Evolutionary conservation across 64 coral and sea anemone species (phyloP), one percentile per base, ranked within the genome.

Genomic region (Orbicella faveolata): DNA sequence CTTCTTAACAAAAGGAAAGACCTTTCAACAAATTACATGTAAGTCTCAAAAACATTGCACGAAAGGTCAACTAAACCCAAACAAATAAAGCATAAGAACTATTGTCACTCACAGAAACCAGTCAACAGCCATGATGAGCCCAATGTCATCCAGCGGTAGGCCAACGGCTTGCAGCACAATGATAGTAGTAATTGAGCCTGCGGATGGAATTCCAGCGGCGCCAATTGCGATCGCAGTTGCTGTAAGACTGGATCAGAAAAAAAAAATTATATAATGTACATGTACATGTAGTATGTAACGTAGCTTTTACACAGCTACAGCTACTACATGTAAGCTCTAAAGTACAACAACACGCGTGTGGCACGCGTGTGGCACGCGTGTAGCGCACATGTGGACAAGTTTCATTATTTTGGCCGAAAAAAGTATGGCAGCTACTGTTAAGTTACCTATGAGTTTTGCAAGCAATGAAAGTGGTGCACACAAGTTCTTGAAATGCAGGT

Each of bases 71-170:
- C 3, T 12, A 37, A 8, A 51, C 34, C 23, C 12, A 88, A 62
- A 65, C 2, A 44, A 36, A 59, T 30, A 76, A 78, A 78, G 19
- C 36, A 30, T 30, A 21, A 39, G n/a, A 25, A n/a, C 21, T 20
- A n/a, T 33, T 53, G 15, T 39, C 13, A 96, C 94, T 78, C 52
- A 96, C 94, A 96, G 59, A 54, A 96, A 96, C 94, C 94, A 96
- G 65, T 96, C 94, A 13, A 96, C 94, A 21, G 94, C 94, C 35
- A 92, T 93, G 74, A 96, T 96, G 30, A 96, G 80, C 1, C 87
- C 94, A 41, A 96, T 96, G 61, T 96, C 94, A 65, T 96, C 94
- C 73, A 88, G 82, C 61, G 94, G 94, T 17, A 96, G 89, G 12
- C 83, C 88, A 67, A 96, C 89, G 13, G 94, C 94, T 73, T 96